Conservation (phyloP, 1,140 invertebrate genomes). For the Brachionus manjavacas region DNA sequence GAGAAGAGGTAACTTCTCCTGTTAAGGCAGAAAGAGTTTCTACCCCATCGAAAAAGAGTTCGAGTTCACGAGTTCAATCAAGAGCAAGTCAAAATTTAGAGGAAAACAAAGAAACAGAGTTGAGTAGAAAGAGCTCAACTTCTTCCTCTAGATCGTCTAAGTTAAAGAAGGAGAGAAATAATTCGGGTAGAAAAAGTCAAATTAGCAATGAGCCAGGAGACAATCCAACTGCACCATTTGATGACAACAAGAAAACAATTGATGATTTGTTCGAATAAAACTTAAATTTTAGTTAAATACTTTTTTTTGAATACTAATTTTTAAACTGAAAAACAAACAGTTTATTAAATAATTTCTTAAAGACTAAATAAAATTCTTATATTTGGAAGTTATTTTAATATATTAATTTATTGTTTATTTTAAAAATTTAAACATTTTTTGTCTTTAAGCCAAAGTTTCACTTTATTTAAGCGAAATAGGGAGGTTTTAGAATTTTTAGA, state of each 20-base stretch:
- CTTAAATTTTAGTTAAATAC: background rate
- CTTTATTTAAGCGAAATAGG: too few relatives aligned
- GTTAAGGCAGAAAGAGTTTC: background rate
- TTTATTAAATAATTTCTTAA: background rate
- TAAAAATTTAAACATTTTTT: too few relatives aligned
- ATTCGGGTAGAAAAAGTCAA: background rate
- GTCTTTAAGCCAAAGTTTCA: too few relatives aligned
- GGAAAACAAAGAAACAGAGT: background rate
- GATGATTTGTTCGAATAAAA: constrained; percentile 21
- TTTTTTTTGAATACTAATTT: background rate
- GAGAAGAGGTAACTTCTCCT: background rate
- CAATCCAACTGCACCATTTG: background rate
- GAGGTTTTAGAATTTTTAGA: too few relatives aligned
- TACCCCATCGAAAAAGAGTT: background rate
- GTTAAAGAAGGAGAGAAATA: background rate
- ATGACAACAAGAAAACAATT: background rate
- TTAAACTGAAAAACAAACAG: background rate
- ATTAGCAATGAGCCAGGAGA: background rate
- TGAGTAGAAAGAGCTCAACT: background rate
- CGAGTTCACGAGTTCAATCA: background rate
- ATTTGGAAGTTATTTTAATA: background rate
- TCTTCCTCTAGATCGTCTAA: background rate
- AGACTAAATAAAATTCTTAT: background rate
- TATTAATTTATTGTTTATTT: too few relatives aligned
- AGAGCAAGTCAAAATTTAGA: background rate